These are phyloP conservation scores for Clavelina lepadiformis DNA, from an alignment of 23 tunicate species.

Conservation along the genomic window DNA sequence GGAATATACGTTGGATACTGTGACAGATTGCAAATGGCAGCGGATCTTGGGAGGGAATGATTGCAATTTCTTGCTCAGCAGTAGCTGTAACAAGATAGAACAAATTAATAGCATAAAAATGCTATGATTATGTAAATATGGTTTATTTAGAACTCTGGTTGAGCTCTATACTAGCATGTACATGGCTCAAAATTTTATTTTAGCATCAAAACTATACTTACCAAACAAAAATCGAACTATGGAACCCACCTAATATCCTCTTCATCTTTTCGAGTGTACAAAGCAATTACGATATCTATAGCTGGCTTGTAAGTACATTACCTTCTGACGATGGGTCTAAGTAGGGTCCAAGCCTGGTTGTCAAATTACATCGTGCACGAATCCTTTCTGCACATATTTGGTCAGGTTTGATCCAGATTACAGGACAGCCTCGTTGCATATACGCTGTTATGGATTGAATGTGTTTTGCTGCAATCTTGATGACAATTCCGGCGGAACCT, in stretches of 20 bases:
- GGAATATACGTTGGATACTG: slow-evolving; percentile 28
- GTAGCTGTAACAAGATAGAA: slow-evolving; percentile 9
- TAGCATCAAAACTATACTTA: no score
- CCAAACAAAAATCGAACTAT: no score
- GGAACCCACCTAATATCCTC: no score
- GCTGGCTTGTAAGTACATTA: no score
- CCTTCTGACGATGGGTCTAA: slow-evolving; percentile 53
- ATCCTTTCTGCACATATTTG: slow-evolving; percentile 25
- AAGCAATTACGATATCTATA: no score
- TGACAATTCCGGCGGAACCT: not conserved
- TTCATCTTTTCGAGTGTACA: no score
- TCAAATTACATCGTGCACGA: slow-evolving; percentile 24
- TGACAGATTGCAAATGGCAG: slow-evolving; percentile 15
- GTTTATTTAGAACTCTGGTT: no score
- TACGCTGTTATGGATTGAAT: slow-evolving; percentile 31
- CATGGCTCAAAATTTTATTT: no score
- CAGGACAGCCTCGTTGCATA: slow-evolving; percentile 54
- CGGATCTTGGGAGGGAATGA: slow-evolving; percentile 55
- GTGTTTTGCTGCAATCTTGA: slow-evolving; percentile 40
- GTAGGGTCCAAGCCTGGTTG: slow-evolving; percentile 19
- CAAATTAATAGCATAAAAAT: no score
- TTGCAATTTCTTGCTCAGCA: slow-evolving; percentile 26
- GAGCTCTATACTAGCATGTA: no score
- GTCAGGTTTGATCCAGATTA: slow-evolving; percentile 65
- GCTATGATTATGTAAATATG: no score